These are phyloP conservation scores for Lineus longissimus DNA, from an alignment of 1,140 invertebrate species.

Conservation along the genomic window DNA sequence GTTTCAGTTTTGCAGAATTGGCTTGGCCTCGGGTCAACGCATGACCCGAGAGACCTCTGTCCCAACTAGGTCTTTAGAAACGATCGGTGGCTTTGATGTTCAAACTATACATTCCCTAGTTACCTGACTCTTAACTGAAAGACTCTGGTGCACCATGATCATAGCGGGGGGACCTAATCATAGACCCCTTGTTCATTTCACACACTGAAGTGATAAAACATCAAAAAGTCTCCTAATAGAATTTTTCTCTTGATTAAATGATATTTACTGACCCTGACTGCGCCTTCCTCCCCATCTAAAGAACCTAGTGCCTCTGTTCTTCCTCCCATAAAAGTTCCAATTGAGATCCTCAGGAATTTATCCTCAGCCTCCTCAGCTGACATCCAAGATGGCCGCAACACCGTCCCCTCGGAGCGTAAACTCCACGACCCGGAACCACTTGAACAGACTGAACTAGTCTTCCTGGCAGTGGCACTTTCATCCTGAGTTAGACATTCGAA, in stretches of 20 bases:
- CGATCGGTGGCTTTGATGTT: no score
- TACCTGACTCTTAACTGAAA: no score
- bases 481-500: slow-evolving; percentile 29
- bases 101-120: no score
- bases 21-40: no score
- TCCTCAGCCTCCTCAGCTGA: slow-evolving; percentile 11
- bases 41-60: no score
- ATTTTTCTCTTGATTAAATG: neutral
- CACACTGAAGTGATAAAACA: no score
- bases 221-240: neutral
- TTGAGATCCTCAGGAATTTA: slow-evolving; percentile 20
- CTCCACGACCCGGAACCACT: neutral
- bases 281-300: slow-evolving; percentile 25
- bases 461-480: neutral
- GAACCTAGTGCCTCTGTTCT: slow-evolving; percentile 34
- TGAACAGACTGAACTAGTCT: neutral
- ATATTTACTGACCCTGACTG: slow-evolving; percentile 24
- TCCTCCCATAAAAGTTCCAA: slow-evolving; percentile 28
- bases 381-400: slow-evolving; percentile 9
- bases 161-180: no score
- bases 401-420: neutral
- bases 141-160: no score
- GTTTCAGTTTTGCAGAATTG: no score
- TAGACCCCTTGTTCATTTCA: no score
- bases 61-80: no score